These are phyloP conservation scores for Megalops cyprinoides DNA, from an alignment of 2,797 vertebrate genomes.

Conservation along the genomic window DNA sequence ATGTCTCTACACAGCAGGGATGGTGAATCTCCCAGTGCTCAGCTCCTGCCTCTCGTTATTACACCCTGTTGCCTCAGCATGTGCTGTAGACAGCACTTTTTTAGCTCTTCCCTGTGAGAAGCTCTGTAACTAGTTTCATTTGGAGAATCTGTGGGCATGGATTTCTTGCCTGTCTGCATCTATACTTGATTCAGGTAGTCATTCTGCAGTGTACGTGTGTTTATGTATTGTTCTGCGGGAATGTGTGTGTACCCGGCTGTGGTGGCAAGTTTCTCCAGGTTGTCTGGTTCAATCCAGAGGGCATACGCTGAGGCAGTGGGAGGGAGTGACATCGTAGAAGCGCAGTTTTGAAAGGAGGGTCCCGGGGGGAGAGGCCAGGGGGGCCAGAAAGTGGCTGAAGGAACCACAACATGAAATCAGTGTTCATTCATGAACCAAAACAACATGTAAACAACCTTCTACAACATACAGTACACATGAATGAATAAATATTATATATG, in stretches of 20 bases:
- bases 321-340: conserved; percentile 66
- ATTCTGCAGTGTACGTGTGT: background rate
- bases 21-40: background rate
- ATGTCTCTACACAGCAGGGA: background rate
- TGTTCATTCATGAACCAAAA: background rate
- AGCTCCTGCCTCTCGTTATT: background rate
- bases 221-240: background rate
- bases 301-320: conserved; percentile 66
- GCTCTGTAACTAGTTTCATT: background rate
- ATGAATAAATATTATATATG: too few species aligned
- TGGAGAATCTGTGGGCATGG: background rate
- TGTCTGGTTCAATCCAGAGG: conserved; percentile 65
- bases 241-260: background rate
- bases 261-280: conserved; percentile 55
- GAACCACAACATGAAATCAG: conserved; percentile 30
- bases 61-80: conserved; percentile 9
- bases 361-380: conserved; percentile 44
- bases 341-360: conserved; percentile 57
- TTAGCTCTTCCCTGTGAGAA: background rate
- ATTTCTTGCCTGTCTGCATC: background rate
- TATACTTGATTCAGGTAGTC: too few species aligned
- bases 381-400: conserved; percentile 52
- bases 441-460: background rate
- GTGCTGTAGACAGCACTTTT: background rate
- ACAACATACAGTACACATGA: background rate